A percentile compares a stretch with the other conserved stretches of the same genome.
Evolutionary conservation across 2,888 invertebrate species (phyloP).

Genomic region (Tridacna gigas): DNA sequence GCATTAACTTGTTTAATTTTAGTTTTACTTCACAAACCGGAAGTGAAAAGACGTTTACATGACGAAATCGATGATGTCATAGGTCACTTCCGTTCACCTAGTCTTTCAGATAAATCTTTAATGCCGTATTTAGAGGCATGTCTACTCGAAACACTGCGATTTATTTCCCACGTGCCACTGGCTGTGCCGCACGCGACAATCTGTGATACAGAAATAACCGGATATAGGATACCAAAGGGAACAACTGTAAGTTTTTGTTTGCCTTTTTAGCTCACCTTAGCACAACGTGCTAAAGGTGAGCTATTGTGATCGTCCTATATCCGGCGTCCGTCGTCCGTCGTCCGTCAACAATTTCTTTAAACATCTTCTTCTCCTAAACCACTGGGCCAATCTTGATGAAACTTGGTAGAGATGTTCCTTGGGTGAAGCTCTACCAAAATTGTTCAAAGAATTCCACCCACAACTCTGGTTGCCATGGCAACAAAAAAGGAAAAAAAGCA

Average conservation of each 20-base stretch:
- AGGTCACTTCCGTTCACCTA: conserved; percentile 54
- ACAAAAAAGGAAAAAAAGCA: no score
- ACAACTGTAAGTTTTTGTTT: conserved; percentile 54
- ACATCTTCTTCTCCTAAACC: no score
- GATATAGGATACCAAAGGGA: conserved; percentile 68
- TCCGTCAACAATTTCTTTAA: no score
- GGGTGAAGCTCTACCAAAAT: no score
- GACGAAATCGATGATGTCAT: conserved; percentile 69
- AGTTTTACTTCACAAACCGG: conserved; percentile 71
- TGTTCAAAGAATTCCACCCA: no score
- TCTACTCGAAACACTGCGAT: conserved; percentile 65
- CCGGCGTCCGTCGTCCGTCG: no score
- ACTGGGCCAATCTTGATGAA: no score
- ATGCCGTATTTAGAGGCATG: conserved; percentile 65
- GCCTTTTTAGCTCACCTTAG: no score
- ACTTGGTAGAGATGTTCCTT: no score
- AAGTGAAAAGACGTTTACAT: conserved; percentile 73
- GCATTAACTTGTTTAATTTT: conserved; percentile 77
- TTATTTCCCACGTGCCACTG: conserved; percentile 75
- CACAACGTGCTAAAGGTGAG: no score
- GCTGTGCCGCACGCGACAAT: conserved; percentile 76
- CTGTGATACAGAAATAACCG: conserved; percentile 69
- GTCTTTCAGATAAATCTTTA: conserved; percentile 61
- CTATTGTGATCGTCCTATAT: no score
- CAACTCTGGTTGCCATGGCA: no score